Base-by-base conservation (phyloP, 2,888 invertebrate genomes). In the Theodoxus fluviatilis region DNA sequence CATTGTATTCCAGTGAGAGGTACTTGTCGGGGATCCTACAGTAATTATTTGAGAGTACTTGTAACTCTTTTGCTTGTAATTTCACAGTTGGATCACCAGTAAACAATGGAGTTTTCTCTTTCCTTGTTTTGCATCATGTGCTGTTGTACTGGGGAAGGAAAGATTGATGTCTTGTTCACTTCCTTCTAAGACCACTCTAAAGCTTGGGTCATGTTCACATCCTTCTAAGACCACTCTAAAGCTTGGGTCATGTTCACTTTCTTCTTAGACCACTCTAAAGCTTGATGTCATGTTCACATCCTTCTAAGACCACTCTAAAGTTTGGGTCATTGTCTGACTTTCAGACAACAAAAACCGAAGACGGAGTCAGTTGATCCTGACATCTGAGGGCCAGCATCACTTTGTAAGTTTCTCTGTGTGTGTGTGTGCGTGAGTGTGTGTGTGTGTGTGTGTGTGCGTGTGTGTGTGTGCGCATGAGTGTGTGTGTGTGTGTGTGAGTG, bases 321-420 rank as follows among this genome's bases (percentile, higher is more conserved):
- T 57, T 33, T 1, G 57, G 28, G 25, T 55, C 9, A 1, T 57
- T 31, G 2, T 52, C 18, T 72, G 72, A 72, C 69, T 81, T 83
- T 31, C 79, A 96, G 92, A 94, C 94, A 85, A 93, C 93, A 80
- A 92, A 91, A 76, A 80, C 67, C 74, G 86, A 69, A 74, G 85
- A 67, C 80, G 81, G 68, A 86, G 84, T 78, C 84, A 85, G 47
- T 83, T 76, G 67, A 71, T 76, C 37, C 25, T 71, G 33, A 74
- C 74, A 33, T 52, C 71, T 25, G 70, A 74, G 82, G 78, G 86
- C 82, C 77, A 79, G 72, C 73, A 78, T 74, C 72, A 73, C 31
- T 70, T 71, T 70, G 78, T 78, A 72, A 78, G 77, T 74, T 35
- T 61, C 61, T 61, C 28, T 61, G 12, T 55, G n/a, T 55, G n/a